These are phyloP conservation scores for Glaucomys volans DNA, from an alignment of 2,113 vertebrate species.

Conservation along the genomic window DNA sequence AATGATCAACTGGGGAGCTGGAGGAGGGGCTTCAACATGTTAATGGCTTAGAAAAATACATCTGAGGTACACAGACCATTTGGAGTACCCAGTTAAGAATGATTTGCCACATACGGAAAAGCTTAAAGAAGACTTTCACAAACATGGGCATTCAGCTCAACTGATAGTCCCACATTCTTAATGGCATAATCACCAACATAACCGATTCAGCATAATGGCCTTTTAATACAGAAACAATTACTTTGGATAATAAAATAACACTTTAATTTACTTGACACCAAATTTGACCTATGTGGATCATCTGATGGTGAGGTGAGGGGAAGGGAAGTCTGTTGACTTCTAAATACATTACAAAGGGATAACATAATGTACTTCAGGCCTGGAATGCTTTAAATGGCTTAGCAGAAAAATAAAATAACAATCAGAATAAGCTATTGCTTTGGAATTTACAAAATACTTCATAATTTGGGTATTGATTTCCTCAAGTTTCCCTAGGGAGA, in stretches of 20 bases:
- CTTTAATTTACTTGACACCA: conserved; percentile 80
- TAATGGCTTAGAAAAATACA: conserved; percentile 77
- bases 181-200: conserved; percentile 76
- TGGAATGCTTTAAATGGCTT: conserved; percentile 39
- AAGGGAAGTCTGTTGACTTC: conserved; percentile 51
- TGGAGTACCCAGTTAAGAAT: conserved; percentile 78
- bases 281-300: conserved; percentile 69
- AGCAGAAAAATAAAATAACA: conserved; percentile 40
- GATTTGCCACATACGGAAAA: conserved; percentile 73
- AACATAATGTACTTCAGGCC: background rate
- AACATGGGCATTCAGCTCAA: conserved; percentile 52
- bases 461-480: conserved; percentile 56
- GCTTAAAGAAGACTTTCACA: conserved; percentile 32
- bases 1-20: conserved; percentile 45
- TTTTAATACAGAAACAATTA: conserved; percentile 82
- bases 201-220: conserved; percentile 74
- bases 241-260: conserved; percentile 82
- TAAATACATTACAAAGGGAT: conserved; percentile 67
- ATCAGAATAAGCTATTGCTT: conserved; percentile 55
- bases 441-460: conserved; percentile 59
- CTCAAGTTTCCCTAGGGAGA: conserved; percentile 53
- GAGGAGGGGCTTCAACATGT: conserved; percentile 40
- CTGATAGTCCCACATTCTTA: conserved; percentile 52
- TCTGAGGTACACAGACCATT: conserved; percentile 61
- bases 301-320: conserved; percentile 59